Conservation (phyloP, 2,888 invertebrate species). For the Opisthograptis luteolata region DNA sequence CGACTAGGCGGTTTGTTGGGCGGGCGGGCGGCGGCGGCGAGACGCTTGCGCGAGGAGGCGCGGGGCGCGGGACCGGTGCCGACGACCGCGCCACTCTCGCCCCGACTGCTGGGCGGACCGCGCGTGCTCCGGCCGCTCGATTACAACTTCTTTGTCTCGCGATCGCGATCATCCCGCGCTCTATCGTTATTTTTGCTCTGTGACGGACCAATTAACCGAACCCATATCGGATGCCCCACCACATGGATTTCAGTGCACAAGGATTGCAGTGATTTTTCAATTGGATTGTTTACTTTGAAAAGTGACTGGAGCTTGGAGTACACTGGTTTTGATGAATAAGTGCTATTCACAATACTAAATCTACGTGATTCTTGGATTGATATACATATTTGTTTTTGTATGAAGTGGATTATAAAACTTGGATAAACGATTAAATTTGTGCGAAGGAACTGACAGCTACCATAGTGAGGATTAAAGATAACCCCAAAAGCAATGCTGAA, state of each 20-base stretch:
- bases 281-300: conserved; percentile 49
- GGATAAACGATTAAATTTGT: conserved; percentile 25
- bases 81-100: conserved; percentile 66
- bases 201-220: conserved; percentile 44
- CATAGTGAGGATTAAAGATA: conserved; percentile 88
- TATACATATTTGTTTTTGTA: background rate
- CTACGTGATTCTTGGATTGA: background rate
- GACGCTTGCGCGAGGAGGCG: conserved; percentile 45
- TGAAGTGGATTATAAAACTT: background rate
- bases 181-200: conserved; percentile 69
- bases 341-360: conserved; percentile 3
- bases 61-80: conserved; percentile 45
- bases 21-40: conserved; percentile 50
- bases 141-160: conserved; percentile 64
- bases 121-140: conserved; percentile 44
- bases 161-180: conserved; percentile 51
- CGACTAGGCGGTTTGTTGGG: conserved; percentile 48
- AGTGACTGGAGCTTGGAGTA: conserved; percentile 20
- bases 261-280: conserved; percentile 76
- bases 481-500: conserved; percentile 85
- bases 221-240: conserved; percentile 51
- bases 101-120: conserved; percentile 60
- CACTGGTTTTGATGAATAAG: conserved; percentile 3
- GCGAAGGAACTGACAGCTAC: conserved; percentile 73
- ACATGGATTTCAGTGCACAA: conserved; percentile 77